Evolutionary conservation across 2,797 vertebrate species (phyloP).

Genomic region (Labeo calbasu): DNA sequence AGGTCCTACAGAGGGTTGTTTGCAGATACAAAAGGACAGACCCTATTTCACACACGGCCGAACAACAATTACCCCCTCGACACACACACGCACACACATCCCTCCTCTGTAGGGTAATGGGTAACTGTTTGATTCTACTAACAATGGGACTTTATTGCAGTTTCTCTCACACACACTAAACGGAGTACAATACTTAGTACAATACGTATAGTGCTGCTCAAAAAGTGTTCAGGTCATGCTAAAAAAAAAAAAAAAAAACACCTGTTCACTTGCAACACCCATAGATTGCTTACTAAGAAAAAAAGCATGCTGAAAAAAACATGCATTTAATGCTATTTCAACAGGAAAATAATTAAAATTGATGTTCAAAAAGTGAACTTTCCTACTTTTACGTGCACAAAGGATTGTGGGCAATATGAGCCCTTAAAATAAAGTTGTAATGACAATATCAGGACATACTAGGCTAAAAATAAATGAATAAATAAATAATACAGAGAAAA

Average conservation of each 20-base stretch:
- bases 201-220: not conserved
- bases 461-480: too few relatives aligned
- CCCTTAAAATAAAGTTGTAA: slow-evolving; percentile 4
- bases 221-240: slow-evolving; percentile 7
- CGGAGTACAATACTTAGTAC: not conserved
- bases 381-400: not conserved
- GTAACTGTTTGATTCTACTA: slow-evolving; percentile 75
- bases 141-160: slow-evolving; percentile 79
- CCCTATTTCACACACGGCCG: slow-evolving; percentile 76
- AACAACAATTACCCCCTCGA: slow-evolving; percentile 74
- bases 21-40: slow-evolving; percentile 71
- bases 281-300: not conserved
- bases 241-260: not conserved
- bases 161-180: slow-evolving; percentile 32
- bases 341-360: not conserved
- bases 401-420: not conserved
- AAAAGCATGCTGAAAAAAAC: not conserved
- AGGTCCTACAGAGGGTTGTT: slow-evolving; percentile 68
- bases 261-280: not conserved
- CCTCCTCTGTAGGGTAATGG: slow-evolving; percentile 70
- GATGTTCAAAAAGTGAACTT: not conserved
- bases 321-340: not conserved
- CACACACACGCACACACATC: slow-evolving; percentile 33
- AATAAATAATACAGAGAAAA: too few relatives aligned
- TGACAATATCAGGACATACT: not conserved